These are phyloP conservation scores for Drosophila lacertosa DNA, from an alignment of 1,140 invertebrate genomes.

Conservation along the genomic window DNA sequence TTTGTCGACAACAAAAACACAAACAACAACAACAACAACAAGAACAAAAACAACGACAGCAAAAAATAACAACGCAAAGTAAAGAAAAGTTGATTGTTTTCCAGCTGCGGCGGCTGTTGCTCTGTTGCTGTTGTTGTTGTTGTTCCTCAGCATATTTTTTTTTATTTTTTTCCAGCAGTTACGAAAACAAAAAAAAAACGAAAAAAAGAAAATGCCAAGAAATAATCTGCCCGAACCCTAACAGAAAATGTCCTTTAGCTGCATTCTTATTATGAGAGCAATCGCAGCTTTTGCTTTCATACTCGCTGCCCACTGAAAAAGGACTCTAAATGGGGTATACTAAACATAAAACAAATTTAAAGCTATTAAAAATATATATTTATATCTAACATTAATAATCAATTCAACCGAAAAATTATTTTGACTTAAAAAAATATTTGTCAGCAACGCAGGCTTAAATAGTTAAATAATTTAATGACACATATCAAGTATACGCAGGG, in stretches of 20 bases:
- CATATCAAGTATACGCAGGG: too few species aligned
- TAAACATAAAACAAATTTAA: too few species aligned
- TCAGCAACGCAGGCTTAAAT: too few species aligned
- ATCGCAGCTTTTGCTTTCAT: slow-evolving; percentile 31
- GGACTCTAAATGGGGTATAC: too few species aligned
- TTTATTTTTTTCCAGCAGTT: slow-evolving; percentile 29
- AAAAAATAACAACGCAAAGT: slow-evolving; percentile 27
- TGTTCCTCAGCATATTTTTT: slow-evolving; percentile 48
- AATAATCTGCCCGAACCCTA: slow-evolving; percentile 15
- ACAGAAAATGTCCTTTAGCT: slow-evolving; percentile 41
- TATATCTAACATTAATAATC: too few species aligned
- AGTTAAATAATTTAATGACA: too few species aligned
- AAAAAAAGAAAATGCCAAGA: slow-evolving; percentile 13
- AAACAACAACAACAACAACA: slow-evolving; percentile 37
- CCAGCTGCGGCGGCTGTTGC: slow-evolving; percentile 29
- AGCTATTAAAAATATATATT: too few species aligned
- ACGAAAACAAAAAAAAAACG: slow-evolving; percentile 11
- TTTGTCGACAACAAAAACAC: slow-evolving; percentile 61
- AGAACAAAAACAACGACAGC: slow-evolving; percentile 33
- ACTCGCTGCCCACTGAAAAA: too few species aligned
- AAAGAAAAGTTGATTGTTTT: slow-evolving; percentile 73
- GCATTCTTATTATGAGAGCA: slow-evolving; percentile 49
- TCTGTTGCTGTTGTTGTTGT: slow-evolving; percentile 11
- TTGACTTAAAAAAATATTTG: too few species aligned
- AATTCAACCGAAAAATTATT: too few species aligned